These are phyloP conservation scores for Brachionus rotundiformis DNA, from an alignment of 1,140 invertebrate genomes.

Conservation along the genomic window DNA sequence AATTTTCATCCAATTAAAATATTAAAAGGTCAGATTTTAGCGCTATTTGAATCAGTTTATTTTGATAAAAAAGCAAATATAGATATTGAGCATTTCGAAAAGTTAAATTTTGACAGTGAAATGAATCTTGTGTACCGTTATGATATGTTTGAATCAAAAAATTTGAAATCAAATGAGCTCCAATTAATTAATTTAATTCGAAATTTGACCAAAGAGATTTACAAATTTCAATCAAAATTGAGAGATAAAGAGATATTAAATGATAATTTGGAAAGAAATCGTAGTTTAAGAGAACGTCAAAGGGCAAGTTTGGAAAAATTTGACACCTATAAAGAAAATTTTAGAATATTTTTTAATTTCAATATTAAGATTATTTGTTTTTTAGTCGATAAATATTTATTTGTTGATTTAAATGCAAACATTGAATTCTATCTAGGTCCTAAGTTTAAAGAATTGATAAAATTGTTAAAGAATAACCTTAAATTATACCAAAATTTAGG, in stretches of 20 bases:
- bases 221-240: neutral
- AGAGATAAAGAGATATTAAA: neutral
- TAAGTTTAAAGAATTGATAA: neutral
- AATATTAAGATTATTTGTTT: neutral
- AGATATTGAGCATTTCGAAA: neutral
- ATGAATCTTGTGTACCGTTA: neutral
- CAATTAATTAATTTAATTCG: neutral
- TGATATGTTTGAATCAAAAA: neutral
- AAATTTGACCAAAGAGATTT: neutral
- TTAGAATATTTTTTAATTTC: neutral
- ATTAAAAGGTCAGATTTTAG: neutral
- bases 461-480: neutral
- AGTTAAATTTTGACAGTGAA: neutral
- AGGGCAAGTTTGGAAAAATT: neutral
- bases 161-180: slow-evolving; percentile 28
- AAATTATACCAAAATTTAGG: neutral
- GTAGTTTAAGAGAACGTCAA: slow-evolving; percentile 21
- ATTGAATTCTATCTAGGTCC: neutral
- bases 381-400: neutral
- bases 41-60: neutral
- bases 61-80: neutral
- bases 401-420: neutral
- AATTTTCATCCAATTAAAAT: slow-evolving; percentile 45
- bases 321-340: neutral
- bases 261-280: neutral